Percentiles rank a stretch among this genome's conserved stretches.
phyloP scores from a whole-genome alignment of 2,888 invertebrate species.

The Tuta absoluta region DNA sequence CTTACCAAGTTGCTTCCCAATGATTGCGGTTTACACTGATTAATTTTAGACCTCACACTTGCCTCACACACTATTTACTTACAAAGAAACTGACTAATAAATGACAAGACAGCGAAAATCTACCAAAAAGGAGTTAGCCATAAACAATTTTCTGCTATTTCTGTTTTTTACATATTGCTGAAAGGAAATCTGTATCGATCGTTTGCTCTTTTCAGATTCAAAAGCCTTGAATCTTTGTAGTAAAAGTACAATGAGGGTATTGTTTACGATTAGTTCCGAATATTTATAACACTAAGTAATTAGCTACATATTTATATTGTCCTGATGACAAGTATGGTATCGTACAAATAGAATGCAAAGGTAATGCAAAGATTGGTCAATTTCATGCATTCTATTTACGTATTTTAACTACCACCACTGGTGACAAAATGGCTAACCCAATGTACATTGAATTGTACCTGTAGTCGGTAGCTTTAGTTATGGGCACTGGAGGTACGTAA shows the following conservation, averaged over 20 bases:
- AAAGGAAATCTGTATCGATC: background rate
- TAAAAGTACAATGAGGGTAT: background rate
- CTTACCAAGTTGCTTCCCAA: background rate
- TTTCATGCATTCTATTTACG: constrained; percentile 20
- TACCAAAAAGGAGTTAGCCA: background rate
- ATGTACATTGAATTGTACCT: too few relatives aligned
- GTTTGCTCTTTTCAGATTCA: background rate
- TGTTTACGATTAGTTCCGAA: constrained; percentile 1
- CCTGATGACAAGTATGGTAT: background rate
- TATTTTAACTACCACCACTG: background rate
- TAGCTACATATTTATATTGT: background rate
- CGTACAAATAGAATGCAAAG: background rate
- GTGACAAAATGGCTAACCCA: too few relatives aligned
- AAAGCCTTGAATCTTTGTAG: background rate
- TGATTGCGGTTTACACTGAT: background rate
- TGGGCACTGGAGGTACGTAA: constrained; percentile 1
- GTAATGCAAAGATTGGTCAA: constrained; percentile 6
- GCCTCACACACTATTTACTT: background rate
- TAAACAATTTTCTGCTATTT: background rate
- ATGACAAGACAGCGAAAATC: constrained; percentile 2
- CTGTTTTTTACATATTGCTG: background rate
- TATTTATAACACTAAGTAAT: background rate
- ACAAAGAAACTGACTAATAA: background rate
- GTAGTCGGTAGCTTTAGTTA: too few relatives aligned
- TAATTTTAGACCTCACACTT: background rate